phyloP scores from a whole-genome alignment of 2,888 invertebrate genomes.

The Cheilosia impressa region DNA sequence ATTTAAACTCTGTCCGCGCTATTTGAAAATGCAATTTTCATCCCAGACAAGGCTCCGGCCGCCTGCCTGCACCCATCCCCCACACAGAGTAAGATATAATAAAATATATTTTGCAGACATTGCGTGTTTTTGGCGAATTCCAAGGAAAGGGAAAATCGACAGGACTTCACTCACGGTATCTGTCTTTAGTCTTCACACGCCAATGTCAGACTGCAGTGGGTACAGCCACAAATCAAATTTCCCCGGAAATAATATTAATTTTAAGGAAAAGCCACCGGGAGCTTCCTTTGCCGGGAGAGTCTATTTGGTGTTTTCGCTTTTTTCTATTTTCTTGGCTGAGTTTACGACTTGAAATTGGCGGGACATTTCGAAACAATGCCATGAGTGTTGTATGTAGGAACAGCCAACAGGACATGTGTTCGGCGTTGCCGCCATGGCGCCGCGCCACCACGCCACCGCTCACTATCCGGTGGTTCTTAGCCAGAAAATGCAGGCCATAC shows the following conservation, averaged over 20 bases:
- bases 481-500: constrained; percentile 12
- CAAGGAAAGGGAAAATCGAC: constrained; percentile 60
- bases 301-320: constrained; percentile 34
- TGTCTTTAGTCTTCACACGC: constrained; percentile 23
- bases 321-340: constrained; percentile 20
- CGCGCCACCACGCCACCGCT: constrained; percentile 4
- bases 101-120: constrained; percentile 70
- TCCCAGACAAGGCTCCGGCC: constrained; percentile 37
- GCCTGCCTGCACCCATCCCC: not conserved
- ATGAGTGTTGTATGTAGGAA: constrained; percentile 8
- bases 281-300: constrained; percentile 44
- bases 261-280: constrained; percentile 43
- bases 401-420: constrained; percentile 37
- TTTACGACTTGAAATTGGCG: constrained; percentile 36
- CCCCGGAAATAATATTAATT: constrained; percentile 70
- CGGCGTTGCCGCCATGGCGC: constrained; percentile 24
- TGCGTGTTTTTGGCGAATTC: constrained; percentile 64
- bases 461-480: not conserved
- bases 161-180: constrained; percentile 31
- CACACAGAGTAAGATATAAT: constrained; percentile 6
- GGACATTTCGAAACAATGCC: constrained; percentile 50
- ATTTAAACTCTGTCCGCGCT: constrained; percentile 19
- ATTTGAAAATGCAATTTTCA: constrained; percentile 54
- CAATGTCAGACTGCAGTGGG: constrained; percentile 60
- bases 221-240: constrained; percentile 64